Conservation (phyloP, 1,140 invertebrate genomes). For the Ostrea denselamellosa region DNA sequence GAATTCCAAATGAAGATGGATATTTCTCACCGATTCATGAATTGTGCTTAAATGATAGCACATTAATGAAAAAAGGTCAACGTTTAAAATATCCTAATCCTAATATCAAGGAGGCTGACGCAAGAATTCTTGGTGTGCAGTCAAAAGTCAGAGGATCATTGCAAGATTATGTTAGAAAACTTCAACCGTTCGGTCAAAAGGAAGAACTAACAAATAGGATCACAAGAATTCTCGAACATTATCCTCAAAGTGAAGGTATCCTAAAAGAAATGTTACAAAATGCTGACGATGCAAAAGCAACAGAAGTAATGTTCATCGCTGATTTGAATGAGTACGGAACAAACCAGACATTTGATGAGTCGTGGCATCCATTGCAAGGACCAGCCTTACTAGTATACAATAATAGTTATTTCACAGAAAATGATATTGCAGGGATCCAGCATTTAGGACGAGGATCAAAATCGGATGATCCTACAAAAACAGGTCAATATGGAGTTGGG, state of each 20-base stretch:
- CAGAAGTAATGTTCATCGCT: slow-evolving; percentile 72
- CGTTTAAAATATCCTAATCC: slow-evolving; percentile 56
- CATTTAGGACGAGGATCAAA: slow-evolving; percentile 72
- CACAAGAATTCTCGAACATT: slow-evolving; percentile 68
- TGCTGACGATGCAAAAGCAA: slow-evolving; percentile 77
- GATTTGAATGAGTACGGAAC: slow-evolving; percentile 65
- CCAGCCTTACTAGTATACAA: slow-evolving; percentile 75
- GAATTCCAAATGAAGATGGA: slow-evolving; percentile 58
- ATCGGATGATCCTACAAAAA: slow-evolving; percentile 65
- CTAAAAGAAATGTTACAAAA: slow-evolving; percentile 79
- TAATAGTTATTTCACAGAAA: slow-evolving; percentile 69
- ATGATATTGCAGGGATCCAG: slow-evolving; percentile 73
- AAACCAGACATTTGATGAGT: slow-evolving; percentile 61
- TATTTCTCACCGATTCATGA: slow-evolving; percentile 46
- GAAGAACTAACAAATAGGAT: slow-evolving; percentile 72
- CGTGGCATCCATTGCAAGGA: slow-evolving; percentile 69
- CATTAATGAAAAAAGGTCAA: slow-evolving; percentile 56
- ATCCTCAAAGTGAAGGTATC: slow-evolving; percentile 70
- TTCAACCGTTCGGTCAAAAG: slow-evolving; percentile 70
- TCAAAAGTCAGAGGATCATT: slow-evolving; percentile 58
- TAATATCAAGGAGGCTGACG: slow-evolving; percentile 55
- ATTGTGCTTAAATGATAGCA: slow-evolving; percentile 64
- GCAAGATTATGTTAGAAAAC: slow-evolving; percentile 36
- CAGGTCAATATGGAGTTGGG: slow-evolving; percentile 74
- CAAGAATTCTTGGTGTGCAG: slow-evolving; percentile 63